phyloP scores from a whole-genome alignment of 2,888 invertebrate genomes.

The Lasioglossum vierecki region DNA sequence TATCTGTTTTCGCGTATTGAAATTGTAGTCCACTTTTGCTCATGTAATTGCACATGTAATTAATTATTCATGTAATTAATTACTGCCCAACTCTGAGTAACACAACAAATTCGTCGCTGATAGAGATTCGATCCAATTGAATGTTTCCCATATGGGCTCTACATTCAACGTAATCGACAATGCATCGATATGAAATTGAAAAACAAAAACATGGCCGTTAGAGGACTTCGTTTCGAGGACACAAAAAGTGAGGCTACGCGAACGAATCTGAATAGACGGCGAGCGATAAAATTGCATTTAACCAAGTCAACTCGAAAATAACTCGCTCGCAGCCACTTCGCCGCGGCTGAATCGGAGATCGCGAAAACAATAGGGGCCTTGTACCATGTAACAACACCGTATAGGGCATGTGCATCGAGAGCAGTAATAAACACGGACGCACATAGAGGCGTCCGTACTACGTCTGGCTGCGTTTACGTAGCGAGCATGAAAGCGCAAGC shows the following conservation, averaged over 20 bases:
- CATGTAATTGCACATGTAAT: no score
- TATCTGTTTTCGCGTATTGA: no score
- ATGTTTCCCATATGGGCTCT: neutral
- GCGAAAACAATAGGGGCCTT: slow-evolving; percentile 31
- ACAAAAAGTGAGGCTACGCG: neutral
- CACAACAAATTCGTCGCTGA: neutral
- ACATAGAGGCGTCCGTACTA: slow-evolving; percentile 27
- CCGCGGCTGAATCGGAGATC: slow-evolving; percentile 15
- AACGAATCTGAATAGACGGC: slow-evolving; percentile 9
- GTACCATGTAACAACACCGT: slow-evolving; percentile 42
- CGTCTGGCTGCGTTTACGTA: slow-evolving; percentile 47
- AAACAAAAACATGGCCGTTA: neutral
- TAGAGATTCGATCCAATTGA: neutral
- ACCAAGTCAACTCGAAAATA: slow-evolving; percentile 17
- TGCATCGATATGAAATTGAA: neutral
- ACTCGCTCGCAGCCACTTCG: neutral
- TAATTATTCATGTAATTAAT: no score
- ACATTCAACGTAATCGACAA: neutral
- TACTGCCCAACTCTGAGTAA: no score
- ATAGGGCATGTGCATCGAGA: slow-evolving; percentile 30
- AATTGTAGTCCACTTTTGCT: no score
- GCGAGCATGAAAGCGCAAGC: slow-evolving; percentile 62
- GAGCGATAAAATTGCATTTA: slow-evolving; percentile 15
- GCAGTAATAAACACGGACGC: slow-evolving; percentile 51
- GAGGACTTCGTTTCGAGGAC: neutral